phyloP scores from a whole-genome alignment of 2,888 invertebrate genomes.

The Cacoxenus indagator region DNA sequence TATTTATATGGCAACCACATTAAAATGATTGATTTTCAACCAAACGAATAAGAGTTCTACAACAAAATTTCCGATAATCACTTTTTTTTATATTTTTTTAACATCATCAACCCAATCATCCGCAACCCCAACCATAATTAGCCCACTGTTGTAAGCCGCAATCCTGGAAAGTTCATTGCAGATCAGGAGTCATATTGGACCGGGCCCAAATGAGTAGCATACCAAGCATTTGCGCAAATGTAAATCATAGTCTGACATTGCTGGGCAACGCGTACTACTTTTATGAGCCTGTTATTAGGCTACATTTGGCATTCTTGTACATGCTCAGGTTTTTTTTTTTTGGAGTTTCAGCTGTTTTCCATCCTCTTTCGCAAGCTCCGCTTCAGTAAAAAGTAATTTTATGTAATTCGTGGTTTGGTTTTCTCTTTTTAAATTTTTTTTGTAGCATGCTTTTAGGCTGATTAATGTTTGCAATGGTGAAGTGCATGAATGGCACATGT shows the following conservation, averaged over 20 bases:
- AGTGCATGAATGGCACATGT: not conserved
- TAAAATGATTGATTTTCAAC: too few relatives aligned
- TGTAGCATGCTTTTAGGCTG: conserved; percentile 5
- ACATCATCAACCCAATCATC: too few relatives aligned
- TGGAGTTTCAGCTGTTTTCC: not conserved
- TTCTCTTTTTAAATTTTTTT: not conserved
- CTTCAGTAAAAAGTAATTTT: too few relatives aligned
- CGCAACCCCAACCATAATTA: too few relatives aligned
- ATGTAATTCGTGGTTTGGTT: not conserved
- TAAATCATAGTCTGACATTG: not conserved
- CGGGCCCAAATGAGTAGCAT: not conserved
- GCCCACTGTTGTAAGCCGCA: too few relatives aligned
- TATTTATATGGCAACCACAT: too few relatives aligned
- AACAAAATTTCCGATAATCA: too few relatives aligned
- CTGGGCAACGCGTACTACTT: not conserved
- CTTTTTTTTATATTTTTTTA: too few relatives aligned
- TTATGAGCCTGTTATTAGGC: not conserved
- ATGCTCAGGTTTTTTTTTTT: not conserved
- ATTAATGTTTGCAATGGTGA: not conserved
- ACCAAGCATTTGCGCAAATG: not conserved
- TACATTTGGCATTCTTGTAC: not conserved
- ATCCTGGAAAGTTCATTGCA: too few relatives aligned
- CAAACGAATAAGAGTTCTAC: too few relatives aligned
- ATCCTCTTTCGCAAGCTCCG: too few relatives aligned
- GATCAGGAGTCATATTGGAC: not conserved